These are phyloP conservation scores for human DNA, from an alignment of 2,113 vertebrate genomes.

Conservation along the genomic window GRCh38 chrX:155966001-155966500, in stretches of 20 bases:
- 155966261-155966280: not conserved
- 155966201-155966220: too few relatives aligned
- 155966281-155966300: not conserved
- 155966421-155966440: not conserved
- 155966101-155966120: not conserved
- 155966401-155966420: not conserved
- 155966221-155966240: not conserved
- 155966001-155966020: not conserved
- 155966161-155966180: too few relatives aligned
- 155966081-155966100: not conserved
- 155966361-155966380: too few relatives aligned
- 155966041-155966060: not conserved
- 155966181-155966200: too few relatives aligned
- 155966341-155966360: not conserved
- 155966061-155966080: not conserved
- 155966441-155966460: not conserved
- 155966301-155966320: not conserved
- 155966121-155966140: not conserved
- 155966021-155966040: not conserved
- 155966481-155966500: too few relatives aligned
- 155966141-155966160: too few relatives aligned
- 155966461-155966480: too few relatives aligned
- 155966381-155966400: not conserved
- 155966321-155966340: too few relatives aligned
- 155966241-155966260: not conserved